Percentiles rank a stretch among this genome's conserved stretches.
phyloP scores from a whole-genome alignment of 1,140 invertebrate species.

The Branchinecta lynchi region DNA sequence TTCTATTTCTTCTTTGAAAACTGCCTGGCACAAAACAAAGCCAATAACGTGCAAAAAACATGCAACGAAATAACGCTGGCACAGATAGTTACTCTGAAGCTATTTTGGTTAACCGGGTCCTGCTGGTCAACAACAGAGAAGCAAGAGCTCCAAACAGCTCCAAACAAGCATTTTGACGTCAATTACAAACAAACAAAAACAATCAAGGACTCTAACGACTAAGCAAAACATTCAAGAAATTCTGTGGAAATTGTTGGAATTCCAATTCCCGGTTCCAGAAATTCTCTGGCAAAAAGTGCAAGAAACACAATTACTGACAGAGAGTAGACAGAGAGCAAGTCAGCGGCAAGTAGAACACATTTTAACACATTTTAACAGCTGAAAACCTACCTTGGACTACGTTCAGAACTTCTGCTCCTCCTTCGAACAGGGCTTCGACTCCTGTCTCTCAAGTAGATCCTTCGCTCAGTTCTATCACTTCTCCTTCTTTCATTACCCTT shows the following conservation, averaged over 20 bases:
- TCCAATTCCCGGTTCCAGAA: neutral
- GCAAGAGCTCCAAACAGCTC: too few relatives aligned
- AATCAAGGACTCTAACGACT: neutral
- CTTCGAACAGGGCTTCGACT: neutral
- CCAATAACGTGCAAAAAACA: too few relatives aligned
- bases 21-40: too few relatives aligned
- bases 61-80: too few relatives aligned
- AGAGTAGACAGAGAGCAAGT: neutral
- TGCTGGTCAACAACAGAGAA: too few relatives aligned
- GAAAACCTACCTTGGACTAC: neutral
- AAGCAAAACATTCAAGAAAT: neutral
- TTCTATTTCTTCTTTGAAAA: too few relatives aligned
- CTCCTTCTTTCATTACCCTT: neutral
- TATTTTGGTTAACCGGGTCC: too few relatives aligned
- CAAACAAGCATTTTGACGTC: too few relatives aligned
- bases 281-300: neutral
- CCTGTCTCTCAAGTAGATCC: neutral
- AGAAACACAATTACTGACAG: neutral
- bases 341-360: too few relatives aligned
- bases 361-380: neutral
- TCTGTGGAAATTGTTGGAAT: constrained; percentile 1
- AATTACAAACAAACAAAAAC: too few relatives aligned
- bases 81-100: too few relatives aligned
- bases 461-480: neutral
- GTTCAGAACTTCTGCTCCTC: neutral